phyloP scores from a whole-genome alignment of 2,113 vertebrate species.

The Galbula dea region DNA sequence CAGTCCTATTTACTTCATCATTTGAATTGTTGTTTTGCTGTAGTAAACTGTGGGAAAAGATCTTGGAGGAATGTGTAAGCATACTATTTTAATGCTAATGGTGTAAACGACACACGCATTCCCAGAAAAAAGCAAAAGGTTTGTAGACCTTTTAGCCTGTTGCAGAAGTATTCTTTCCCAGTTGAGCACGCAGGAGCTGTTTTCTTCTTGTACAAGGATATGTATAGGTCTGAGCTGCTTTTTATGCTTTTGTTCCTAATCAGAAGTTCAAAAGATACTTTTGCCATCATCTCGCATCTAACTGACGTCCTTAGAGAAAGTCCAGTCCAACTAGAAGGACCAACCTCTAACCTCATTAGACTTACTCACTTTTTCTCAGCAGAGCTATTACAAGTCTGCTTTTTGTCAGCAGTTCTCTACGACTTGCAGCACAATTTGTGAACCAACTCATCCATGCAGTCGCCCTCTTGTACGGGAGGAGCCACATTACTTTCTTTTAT shows the following conservation, averaged over 20 bases:
- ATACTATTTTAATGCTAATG: neutral
- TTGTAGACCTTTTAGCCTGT: neutral
- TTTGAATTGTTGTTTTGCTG: neutral
- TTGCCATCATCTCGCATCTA: neutral
- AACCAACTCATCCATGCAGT: constrained; percentile 35
- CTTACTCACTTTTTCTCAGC: constrained; percentile 1
- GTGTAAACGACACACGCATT: neutral
- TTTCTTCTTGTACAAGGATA: neutral
- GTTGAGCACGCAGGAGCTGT: neutral
- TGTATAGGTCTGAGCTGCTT: neutral
- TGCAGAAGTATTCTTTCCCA: neutral
- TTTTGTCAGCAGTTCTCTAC: constrained; percentile 58
- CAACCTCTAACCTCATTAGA: neutral
- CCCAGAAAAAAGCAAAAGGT: neutral
- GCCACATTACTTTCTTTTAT: constrained; percentile 41
- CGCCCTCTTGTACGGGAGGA: constrained; percentile 35
- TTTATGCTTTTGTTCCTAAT: neutral
- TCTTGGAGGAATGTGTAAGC: neutral
- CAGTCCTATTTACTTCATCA: neutral
- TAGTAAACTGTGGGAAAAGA: neutral
- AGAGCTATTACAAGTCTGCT: constrained; percentile 20
- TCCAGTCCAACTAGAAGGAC: constrained; percentile 1
- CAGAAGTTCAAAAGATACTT: neutral
- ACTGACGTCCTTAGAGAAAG: neutral
- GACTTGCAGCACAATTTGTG: constrained; percentile 13